Evolutionary conservation across 2,113 vertebrate species (phyloP), one percentile per base, ranked within the genome.

Genomic region (Catharus bicknelli): DNA sequence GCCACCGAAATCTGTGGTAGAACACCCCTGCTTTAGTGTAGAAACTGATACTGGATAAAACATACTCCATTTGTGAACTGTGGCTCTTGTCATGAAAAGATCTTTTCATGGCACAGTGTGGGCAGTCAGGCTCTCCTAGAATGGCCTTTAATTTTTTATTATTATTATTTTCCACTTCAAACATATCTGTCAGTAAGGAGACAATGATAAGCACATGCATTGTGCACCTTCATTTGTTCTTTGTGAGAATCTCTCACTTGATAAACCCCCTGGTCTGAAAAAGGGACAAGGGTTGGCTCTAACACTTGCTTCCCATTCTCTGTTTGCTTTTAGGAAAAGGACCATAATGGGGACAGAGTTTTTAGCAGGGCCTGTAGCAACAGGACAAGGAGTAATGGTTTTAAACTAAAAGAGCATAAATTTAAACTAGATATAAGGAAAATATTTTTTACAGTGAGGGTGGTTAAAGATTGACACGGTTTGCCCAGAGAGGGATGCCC

Each of bases 41-140:
- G 90, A 90, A 93, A 89, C 4, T 7, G 77, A 95, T 90, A 90
- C 63, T 51, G 77, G 66, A 47, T 83, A 66, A 88, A 94, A 74
- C 38, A 78, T 4, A 23, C 18, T 82, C 29, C 20, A 54, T 69
- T 80, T 82, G 78, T 91, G 63, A 94, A 66, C 38, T 0, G 6
- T 23, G 72, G 30, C 50, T 93, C 17, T 70, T 36, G 42, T 42
- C 27, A 42, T 81, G 73, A 93, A 95, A 94, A 90, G 77, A 27
- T 85, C 95, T 91, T 93, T 95, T 95, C 88, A 93, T 25, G n/a
- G 55, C 57, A 8, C 51, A 59, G 23, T 21, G 48, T 4, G 2
- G 32, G 38, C 25, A 79, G 47, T 66, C 67, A 77, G 50, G 32
- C 18, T 53, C 2, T 57, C 17, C 42, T 66, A 87, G 32, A 36